Evolutionary conservation across 2,888 invertebrate genomes (phyloP), one percentile per base, ranked within the genome.

Genomic region (Drosophila kanekoi): DNA sequence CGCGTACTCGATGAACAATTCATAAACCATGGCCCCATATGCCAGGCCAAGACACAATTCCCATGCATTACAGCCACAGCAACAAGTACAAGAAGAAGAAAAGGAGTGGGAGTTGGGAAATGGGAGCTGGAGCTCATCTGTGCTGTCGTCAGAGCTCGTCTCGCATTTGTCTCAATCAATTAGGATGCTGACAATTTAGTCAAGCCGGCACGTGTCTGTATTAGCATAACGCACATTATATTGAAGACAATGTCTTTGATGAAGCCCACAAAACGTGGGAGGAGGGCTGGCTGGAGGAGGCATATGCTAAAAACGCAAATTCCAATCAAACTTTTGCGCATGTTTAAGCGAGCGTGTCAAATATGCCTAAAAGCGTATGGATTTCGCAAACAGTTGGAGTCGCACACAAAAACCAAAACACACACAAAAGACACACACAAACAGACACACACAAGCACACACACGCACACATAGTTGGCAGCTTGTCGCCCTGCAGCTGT

Each of bases 101-200:
- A 28, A 1, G 1, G 5, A 6, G 37, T 1, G 3, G 9, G 11
- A 35, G 11, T 1, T 13, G 11, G 45, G 16, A 38, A 10, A 18
- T n/a, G 37, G 37, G 8, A n/a, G 4, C 28, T 13, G 33, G 18
- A 53, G 28, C 60, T 59, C 14, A 33, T 16, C 18, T 48, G 18
- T 40, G 48, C 14, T 57, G 51, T 37, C 44, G 16, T 33, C 57
- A 18, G 16, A 40, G 35, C 20, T 40, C 37, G 40, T 28, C 28
- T 32, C 61, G 10, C 66, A 77, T 76, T 69, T 68, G 59, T 77
- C 77, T 69, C 72, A 76, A 76, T 76, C 73, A 76, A 68, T 77
- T 69, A 60, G 60, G 44, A 16, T 56, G 47, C 49, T 58, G 61
- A 61, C 74, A 77, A 67, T 71, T 58, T 52, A 47, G 51, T 48